Percentiles rank a stretch among this genome's conserved stretches.
Evolutionary conservation across 2,113 vertebrate genomes (phyloP).

Genomic region (Athene noctua): DNA sequence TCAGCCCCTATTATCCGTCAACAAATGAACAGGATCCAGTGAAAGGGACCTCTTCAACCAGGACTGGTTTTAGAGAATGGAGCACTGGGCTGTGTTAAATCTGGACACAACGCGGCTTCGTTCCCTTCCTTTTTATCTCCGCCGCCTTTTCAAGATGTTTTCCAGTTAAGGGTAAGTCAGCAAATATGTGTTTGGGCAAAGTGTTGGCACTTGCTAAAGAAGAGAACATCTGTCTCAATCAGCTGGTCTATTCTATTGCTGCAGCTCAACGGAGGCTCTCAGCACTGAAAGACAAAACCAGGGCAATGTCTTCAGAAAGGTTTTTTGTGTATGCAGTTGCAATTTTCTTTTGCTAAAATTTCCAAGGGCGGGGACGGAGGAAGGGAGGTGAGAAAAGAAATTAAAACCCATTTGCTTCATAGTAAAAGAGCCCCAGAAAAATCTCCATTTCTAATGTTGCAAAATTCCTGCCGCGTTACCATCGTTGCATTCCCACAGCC

Average conservation of each 20-base stretch:
- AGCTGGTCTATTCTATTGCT: slow-evolving; percentile 28
- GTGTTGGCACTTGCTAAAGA: slow-evolving; percentile 50
- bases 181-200: slow-evolving; percentile 73
- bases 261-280: slow-evolving; percentile 8
- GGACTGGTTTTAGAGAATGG: slow-evolving; percentile 67
- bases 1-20: slow-evolving; percentile 74
- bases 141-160: slow-evolving; percentile 62
- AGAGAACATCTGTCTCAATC: slow-evolving; percentile 73
- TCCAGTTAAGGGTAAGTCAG: slow-evolving; percentile 73
- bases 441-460: not conserved
- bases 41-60: slow-evolving; percentile 74
- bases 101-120: slow-evolving; percentile 65
- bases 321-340: not conserved
- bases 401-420: slow-evolving; percentile 25
- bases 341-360: not conserved
- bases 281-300: not conserved
- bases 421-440: not conserved
- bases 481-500: not conserved
- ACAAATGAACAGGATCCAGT: slow-evolving; percentile 77
- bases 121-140: slow-evolving; percentile 49
- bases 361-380: slow-evolving; percentile 28
- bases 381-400: slow-evolving; percentile 58
- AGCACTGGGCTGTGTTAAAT: slow-evolving; percentile 74
- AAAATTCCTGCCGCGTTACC: not conserved
- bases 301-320: not conserved